phyloP scores from a whole-genome alignment of 2,797 vertebrate genomes.

The Smutsia gigantea region DNA sequence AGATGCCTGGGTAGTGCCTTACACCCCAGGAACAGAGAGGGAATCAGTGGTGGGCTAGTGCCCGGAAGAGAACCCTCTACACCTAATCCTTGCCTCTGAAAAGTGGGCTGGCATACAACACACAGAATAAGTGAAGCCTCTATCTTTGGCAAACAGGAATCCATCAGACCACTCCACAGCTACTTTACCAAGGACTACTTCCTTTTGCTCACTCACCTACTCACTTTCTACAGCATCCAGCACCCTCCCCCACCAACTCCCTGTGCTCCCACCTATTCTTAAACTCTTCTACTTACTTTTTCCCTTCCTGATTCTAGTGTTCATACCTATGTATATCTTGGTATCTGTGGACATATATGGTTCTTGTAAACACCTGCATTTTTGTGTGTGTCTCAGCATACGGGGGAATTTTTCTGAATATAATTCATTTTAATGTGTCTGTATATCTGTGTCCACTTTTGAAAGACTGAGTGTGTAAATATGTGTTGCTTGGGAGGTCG shows the following conservation, averaged over 20 bases:
- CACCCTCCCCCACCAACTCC: not conserved
- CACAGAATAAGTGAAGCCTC: not conserved
- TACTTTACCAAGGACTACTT: not conserved
- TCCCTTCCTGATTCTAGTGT: conserved; percentile 12
- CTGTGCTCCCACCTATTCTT: not conserved
- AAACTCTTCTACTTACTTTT: conserved; percentile 39
- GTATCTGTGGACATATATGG: not conserved
- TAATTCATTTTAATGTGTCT: conserved; percentile 12
- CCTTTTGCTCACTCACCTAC: not conserved
- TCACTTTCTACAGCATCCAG: not conserved
- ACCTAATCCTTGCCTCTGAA: not conserved
- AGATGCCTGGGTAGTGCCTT: not conserved
- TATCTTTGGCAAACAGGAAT: conserved; percentile 12
- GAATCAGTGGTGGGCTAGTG: not conserved
- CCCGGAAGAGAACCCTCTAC: not conserved
- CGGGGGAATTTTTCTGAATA: conserved; percentile 20
- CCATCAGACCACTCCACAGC: not conserved
- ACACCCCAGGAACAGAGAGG: not conserved
- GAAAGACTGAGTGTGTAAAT: not conserved
- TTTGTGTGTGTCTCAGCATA: not conserved
- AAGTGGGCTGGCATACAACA: not conserved
- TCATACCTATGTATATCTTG: not conserved
- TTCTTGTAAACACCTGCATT: conserved; percentile 23
- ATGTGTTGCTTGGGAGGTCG: not conserved
- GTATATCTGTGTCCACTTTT: not conserved